phyloP scores from a whole-genome alignment of 2,113 vertebrate species.

The Psammodynastes pulverulentus region DNA sequence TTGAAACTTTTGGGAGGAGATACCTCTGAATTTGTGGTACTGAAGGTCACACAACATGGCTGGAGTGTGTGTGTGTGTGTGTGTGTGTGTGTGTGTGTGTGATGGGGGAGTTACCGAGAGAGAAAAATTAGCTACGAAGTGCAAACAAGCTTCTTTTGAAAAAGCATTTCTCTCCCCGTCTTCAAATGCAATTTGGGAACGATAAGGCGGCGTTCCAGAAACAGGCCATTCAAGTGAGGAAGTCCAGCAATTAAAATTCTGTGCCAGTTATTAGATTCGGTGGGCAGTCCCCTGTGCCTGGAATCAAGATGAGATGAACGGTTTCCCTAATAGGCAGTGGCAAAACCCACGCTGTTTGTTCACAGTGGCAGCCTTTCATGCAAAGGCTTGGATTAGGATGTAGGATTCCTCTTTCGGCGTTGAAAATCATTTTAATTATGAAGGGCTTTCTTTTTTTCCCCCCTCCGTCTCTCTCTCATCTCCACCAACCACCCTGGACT shows the following conservation, averaged over 20 bases:
- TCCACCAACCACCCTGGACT: neutral
- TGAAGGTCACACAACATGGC: neutral
- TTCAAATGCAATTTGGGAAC: neutral
- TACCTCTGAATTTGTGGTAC: neutral
- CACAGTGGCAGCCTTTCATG: neutral
- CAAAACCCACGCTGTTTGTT: neutral
- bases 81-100: too few relatives aligned
- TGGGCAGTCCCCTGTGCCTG: neutral
- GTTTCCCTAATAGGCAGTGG: neutral
- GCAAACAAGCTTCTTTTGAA: too few relatives aligned
- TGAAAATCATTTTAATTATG: neutral
- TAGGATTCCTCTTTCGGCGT: neutral
- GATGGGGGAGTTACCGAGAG: neutral
- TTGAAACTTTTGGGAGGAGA: neutral
- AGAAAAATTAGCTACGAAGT: neutral
- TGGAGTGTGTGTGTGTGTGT: too few relatives aligned
- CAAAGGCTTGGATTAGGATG: neutral
- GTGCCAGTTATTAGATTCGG: neutral
- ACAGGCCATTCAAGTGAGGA: neutral
- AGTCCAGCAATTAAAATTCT: slow-evolving; percentile 5
- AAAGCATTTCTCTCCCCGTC: neutral
- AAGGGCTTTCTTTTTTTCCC: neutral
- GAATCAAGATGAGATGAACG: neutral
- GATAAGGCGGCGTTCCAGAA: neutral
- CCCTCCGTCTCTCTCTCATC: neutral